phyloP scores from a whole-genome alignment of 2,113 vertebrate species.

The Gallinago undulata region DNA sequence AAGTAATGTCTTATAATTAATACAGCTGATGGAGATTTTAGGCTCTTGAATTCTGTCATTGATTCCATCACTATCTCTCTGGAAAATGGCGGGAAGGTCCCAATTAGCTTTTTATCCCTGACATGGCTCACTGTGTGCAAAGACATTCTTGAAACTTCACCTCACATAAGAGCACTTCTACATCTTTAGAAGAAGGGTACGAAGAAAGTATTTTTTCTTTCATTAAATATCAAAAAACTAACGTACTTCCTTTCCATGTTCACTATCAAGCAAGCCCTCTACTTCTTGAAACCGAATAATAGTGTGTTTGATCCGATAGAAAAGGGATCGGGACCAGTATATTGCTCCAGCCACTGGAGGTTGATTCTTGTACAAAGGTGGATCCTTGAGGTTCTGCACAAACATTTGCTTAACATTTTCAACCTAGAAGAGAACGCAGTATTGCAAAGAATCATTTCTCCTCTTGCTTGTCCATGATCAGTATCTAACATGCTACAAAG shows the following conservation, averaged over 20 bases:
- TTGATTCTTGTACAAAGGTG: constrained; percentile 82
- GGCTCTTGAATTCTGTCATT: neutral
- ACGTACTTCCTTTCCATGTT: constrained; percentile 76
- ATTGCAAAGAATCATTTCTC: neutral
- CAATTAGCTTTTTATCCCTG: neutral
- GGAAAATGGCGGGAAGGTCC: neutral
- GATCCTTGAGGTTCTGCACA: constrained; percentile 74
- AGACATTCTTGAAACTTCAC: neutral
- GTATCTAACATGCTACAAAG: neutral
- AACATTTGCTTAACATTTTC: constrained; percentile 81
- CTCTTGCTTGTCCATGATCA: neutral
- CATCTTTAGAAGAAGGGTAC: neutral
- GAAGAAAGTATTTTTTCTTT: neutral
- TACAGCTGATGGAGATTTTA: neutral
- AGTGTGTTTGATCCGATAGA: constrained; percentile 79
- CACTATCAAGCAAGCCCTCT: constrained; percentile 77
- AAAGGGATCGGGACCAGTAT: constrained; percentile 84
- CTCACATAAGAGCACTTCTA: neutral
- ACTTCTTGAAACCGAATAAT: constrained; percentile 83
- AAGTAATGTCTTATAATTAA: neutral
- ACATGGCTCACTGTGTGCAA: neutral
- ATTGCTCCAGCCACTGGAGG: constrained; percentile 89
- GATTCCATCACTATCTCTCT: neutral
- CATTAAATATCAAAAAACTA: neutral
- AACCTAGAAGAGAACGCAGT: constrained; percentile 73